Base-by-base conservation (phyloP, 30 jellyfish, hydroid and myxozoan species). In the Rhopilema esculentum region DNA sequence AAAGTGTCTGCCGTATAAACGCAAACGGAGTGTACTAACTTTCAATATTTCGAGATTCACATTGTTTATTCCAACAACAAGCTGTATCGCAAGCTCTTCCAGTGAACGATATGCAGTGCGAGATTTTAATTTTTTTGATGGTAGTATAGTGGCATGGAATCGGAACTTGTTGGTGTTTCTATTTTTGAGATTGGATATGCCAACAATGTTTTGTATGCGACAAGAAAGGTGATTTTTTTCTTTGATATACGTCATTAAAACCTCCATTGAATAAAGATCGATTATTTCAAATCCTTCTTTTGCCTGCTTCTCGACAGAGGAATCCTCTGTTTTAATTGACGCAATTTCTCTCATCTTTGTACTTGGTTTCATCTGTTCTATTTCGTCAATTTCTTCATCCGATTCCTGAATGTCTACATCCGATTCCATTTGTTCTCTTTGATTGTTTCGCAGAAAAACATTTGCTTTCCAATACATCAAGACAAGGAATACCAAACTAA, bases 1-100 rank as follows among this genome's bases (percentile, higher is more conserved):
- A 0, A 67, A 32, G 19, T 80, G 85, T 18, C 92, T 80, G 4
- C 96, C 98, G 48, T 88, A 89, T 72, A 93, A 29, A 7, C 98
- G 97, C 1, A 93, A 29, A 53, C 98, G 73, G 22, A 93, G 52
- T 1, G 91, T 83, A 27, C 95, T n/a, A 40, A 23, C 79, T 1
- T 26, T 40, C 52, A 84, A 18, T 8, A 28, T 70, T 4, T 84
- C 87, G 15, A 72, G 15, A 18, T 61, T 61, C 61, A 72, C 80
- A n/a, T 40, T 73, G 0, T 75, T n/a, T 1, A 83, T 18, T 1
- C 51, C 84, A 84, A 84, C 73, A 7, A 80, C 26, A 6, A 80
- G 16, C 15, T 21, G 40, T 0, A 21, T 72, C 8, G 19, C 8
- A 0, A 71, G 31, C 1, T 71, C 86, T 22, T 61, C 63, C 1